Conservation (phyloP, 2,888 invertebrate genomes). For the Acanthosoma haemorrhoidale region DNA sequence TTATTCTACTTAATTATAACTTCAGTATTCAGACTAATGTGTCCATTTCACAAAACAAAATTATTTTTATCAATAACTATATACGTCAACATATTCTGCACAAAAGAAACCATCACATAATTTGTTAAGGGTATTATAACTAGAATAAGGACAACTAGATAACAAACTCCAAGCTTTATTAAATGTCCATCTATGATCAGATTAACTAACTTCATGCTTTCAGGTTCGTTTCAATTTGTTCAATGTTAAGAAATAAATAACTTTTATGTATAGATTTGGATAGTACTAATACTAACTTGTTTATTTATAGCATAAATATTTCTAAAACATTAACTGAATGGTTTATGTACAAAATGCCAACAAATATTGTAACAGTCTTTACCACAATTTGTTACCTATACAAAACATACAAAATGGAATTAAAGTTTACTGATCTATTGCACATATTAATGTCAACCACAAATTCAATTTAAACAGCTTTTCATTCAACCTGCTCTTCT, state of each 20-base stretch:
- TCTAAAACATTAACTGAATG: neutral
- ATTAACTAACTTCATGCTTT: neutral
- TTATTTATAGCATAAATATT: neutral
- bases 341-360: neutral
- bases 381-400: neutral
- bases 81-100: neutral
- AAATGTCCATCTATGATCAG: neutral
- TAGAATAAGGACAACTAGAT: neutral
- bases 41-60: neutral
- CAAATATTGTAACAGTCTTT: neutral
- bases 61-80: neutral
- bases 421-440: too few relatives aligned
- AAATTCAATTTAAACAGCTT: neutral
- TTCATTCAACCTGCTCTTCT: neutral
- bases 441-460: neutral
- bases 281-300: neutral
- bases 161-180: neutral
- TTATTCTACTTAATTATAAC: too few relatives aligned
- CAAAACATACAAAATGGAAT: neutral
- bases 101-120: neutral
- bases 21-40: too few relatives aligned
- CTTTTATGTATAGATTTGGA: neutral
- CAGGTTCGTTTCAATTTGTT: neutral
- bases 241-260: neutral
- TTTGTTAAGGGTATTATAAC: neutral